Conservation (phyloP, 2,888 invertebrate genomes). For the Heliconius erato region DNA sequence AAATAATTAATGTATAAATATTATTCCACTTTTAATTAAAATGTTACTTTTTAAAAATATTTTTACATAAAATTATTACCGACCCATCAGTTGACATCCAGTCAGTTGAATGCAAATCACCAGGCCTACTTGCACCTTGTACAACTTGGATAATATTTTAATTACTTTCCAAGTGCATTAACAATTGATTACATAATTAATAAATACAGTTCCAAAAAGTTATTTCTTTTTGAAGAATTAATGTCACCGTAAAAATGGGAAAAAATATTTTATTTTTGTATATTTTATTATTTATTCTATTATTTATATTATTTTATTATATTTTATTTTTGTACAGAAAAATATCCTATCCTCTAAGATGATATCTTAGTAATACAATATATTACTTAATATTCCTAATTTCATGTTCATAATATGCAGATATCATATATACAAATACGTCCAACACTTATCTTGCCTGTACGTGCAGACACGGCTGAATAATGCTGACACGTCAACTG, state of each 20-base stretch:
- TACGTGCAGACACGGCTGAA: constrained; percentile 38
- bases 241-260: no score
- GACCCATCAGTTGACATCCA: not conserved
- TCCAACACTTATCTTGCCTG: constrained; percentile 27
- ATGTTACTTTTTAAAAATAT: not conserved
- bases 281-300: no score
- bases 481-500: constrained; percentile 41
- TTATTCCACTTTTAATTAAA: not conserved
- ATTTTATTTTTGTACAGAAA: no score
- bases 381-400: not conserved
- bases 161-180: not conserved
- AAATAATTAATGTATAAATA: not conserved
- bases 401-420: not conserved
- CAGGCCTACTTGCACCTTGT: not conserved
- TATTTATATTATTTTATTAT: no score
- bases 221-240: no score
- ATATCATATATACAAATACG: not conserved
- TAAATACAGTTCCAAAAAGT: not conserved
- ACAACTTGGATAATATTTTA: not conserved
- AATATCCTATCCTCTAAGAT: no score
- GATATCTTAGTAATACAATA: no score
- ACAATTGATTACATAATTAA: not conserved
- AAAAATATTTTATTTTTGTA: no score
- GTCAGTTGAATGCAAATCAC: not conserved
- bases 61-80: not conserved